Percentiles rank a stretch among this genome's conserved stretches.
Conservation (phyloP, 1,140 invertebrate genomes). For the Nephila pilipes region DNA sequence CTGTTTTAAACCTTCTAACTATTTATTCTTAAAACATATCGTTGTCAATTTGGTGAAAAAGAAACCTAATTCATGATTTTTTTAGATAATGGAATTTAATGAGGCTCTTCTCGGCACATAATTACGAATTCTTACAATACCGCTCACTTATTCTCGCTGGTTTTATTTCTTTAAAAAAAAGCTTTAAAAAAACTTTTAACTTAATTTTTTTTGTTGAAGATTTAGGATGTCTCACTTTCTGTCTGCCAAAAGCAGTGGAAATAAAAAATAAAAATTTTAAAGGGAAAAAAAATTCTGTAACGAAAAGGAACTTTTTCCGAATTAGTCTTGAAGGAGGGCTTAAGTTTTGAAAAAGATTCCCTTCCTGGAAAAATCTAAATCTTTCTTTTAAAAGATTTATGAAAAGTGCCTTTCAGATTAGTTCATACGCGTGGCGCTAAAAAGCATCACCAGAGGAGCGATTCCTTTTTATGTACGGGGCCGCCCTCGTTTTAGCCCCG, state of each 20-base stretch:
- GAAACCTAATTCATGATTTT: too few relatives aligned
- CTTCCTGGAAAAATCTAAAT: constrained; percentile 29
- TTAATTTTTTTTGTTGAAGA: too few relatives aligned
- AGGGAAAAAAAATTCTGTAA: background rate
- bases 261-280: background rate
- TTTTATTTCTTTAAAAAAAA: too few relatives aligned
- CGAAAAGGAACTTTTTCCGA: background rate
- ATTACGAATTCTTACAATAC: too few relatives aligned
- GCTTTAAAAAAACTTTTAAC: too few relatives aligned
- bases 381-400: constrained; percentile 69
- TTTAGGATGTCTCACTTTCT: background rate
- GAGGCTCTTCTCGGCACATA: too few relatives aligned
- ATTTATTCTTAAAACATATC: too few relatives aligned
- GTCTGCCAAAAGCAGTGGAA: background rate
- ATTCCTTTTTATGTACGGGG: constrained; percentile 54
- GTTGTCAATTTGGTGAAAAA: too few relatives aligned
- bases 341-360: constrained; percentile 33
- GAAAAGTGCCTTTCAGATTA: constrained; percentile 51
- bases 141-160: too few relatives aligned
- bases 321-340: constrained; percentile 39
- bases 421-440: constrained; percentile 24
- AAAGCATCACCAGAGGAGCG: constrained; percentile 53
- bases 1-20: too few relatives aligned
- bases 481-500: background rate
- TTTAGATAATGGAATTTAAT: too few relatives aligned